These are phyloP conservation scores for Phyto melanocephala DNA, from an alignment of 2,888 invertebrate genomes.

Conservation along the genomic window DNA sequence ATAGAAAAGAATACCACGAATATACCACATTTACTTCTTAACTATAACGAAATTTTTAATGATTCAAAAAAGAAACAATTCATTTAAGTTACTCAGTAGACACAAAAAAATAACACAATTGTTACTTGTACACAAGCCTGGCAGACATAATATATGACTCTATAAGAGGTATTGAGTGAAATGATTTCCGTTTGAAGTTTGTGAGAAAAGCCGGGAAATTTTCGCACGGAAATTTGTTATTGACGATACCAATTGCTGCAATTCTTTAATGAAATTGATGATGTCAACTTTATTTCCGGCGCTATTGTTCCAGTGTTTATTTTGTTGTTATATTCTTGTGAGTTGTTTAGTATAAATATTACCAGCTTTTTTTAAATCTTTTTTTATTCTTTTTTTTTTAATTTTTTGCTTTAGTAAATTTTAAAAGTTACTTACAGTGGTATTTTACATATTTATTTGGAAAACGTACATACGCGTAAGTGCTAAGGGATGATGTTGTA, in stretches of 20 bases:
- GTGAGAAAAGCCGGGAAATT: slow-evolving; percentile 50
- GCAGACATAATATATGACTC: not conserved
- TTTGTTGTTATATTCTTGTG: not conserved
- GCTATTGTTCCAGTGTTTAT: slow-evolving; percentile 23
- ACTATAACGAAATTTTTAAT: too few species aligned
- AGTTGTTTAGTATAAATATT: not conserved
- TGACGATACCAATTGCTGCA: slow-evolving; percentile 66
- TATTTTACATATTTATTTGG: slow-evolving; percentile 13
- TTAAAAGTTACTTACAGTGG: slow-evolving; percentile 5
- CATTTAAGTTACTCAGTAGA: not conserved
- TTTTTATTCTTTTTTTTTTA: not conserved
- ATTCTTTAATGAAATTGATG: slow-evolving; percentile 66
- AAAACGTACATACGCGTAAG: not conserved
- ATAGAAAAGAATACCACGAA: too few species aligned
- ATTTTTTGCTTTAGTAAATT: not conserved
- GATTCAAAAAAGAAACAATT: too few species aligned
- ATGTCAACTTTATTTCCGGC: slow-evolving; percentile 55
- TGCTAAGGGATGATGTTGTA: slow-evolving; percentile 13
- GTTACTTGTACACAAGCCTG: slow-evolving; percentile 5
- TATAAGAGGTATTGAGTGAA: slow-evolving; percentile 65
- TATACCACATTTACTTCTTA: too few species aligned
- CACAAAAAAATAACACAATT: too few species aligned
- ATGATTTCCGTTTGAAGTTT: slow-evolving; percentile 68
- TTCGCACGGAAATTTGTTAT: slow-evolving; percentile 64
- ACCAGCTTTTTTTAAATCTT: not conserved